Percentiles rank a stretch among this genome's conserved stretches.
Conservation (phyloP, 2,113 vertebrate species). For the Cyanistes caeruleus region DNA sequence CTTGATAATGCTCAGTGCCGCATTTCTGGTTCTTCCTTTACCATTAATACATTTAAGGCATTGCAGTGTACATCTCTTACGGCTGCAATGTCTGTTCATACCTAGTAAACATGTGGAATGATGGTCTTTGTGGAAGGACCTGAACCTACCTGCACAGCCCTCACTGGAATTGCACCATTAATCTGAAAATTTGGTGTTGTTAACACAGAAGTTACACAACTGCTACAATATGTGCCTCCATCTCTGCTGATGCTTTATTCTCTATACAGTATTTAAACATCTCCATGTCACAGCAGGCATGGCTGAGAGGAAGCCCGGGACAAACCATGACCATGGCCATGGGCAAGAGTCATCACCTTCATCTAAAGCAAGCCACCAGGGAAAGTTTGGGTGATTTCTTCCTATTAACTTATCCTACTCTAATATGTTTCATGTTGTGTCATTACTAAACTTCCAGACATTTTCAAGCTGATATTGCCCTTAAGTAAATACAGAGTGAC, state of each 20-base stretch:
- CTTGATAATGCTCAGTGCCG: background rate
- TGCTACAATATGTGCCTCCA: background rate
- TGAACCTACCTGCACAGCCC: background rate
- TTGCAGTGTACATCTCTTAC: background rate
- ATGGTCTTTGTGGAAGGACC: background rate
- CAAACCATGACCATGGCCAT: rapidly evolving
- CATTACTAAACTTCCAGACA: background rate
- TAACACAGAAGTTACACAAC: rapidly evolving
- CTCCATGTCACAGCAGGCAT: background rate
- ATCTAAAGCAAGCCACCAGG: background rate
- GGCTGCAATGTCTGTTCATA: background rate
- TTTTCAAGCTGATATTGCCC: background rate
- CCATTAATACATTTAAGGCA: background rate
- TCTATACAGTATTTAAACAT: background rate
- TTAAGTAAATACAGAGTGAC: background rate
- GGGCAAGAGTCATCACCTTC: background rate
- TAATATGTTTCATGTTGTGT: background rate
- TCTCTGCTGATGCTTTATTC: background rate
- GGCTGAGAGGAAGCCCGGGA: background rate
- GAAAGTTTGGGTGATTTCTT: background rate
- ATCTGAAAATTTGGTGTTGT: background rate
- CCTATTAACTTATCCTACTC: background rate
- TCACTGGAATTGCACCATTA: background rate
- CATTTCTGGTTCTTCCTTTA: background rate
- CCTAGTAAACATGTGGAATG: background rate